Conservation (phyloP, 1,140 invertebrate species). For the Ips typographus region DNA sequence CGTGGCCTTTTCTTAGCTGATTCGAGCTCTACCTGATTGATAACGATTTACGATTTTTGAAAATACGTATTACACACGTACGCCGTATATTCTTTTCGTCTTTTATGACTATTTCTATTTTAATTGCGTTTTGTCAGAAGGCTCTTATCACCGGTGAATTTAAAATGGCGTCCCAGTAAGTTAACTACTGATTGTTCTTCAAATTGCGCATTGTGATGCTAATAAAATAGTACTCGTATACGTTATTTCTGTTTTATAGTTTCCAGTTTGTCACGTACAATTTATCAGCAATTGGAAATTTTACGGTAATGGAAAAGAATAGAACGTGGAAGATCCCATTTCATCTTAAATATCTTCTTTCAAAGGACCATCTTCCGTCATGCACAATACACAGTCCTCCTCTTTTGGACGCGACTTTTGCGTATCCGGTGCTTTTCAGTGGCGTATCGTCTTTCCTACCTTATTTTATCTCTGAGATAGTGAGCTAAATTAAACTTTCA, state of each 20-base stretch:
- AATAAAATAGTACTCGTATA: background rate
- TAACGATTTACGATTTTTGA: constrained; percentile 21
- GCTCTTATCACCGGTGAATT: constrained; percentile 20
- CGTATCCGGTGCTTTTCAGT: constrained; percentile 20
- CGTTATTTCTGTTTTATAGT: background rate
- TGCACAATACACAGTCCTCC: constrained; percentile 31
- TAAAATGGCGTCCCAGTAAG: background rate
- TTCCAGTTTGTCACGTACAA: background rate
- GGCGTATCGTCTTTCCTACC: background rate
- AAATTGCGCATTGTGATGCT: constrained; percentile 19
- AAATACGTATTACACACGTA: constrained; percentile 27
- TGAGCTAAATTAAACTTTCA: background rate
- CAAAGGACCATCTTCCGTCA: constrained; percentile 29
- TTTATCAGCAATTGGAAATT: background rate
- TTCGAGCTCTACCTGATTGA: no score
- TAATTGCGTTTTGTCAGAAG: constrained; percentile 24
- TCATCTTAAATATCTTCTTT: constrained; percentile 17
- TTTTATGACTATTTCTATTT: constrained; percentile 19
- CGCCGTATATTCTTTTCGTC: constrained; percentile 26
- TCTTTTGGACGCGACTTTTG: constrained; percentile 31
- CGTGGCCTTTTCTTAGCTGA: no score
- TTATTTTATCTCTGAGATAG: no score
- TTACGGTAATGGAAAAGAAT: background rate
- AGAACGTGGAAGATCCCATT: constrained; percentile 1
- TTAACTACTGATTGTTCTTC: constrained; percentile 12